Evolutionary conservation across 2,888 invertebrate species (phyloP).

Genomic region (Trachelus iudaicus): DNA sequence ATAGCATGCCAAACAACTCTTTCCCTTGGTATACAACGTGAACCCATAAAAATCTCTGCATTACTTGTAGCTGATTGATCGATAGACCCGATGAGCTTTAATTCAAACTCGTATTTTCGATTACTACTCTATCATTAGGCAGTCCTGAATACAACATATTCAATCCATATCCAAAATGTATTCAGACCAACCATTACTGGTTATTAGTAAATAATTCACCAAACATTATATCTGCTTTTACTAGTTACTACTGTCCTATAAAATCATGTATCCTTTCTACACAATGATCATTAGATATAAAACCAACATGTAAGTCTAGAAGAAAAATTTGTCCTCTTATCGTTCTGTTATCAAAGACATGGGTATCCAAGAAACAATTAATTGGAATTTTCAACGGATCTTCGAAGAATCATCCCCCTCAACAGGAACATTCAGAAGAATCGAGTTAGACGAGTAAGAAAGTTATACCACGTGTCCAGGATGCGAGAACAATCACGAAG

Average conservation of each 20-base stretch:
- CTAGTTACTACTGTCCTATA: not conserved
- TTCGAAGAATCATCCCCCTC: not conserved
- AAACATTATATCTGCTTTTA: not conserved
- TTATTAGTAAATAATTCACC: not conserved
- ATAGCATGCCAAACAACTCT: constrained; percentile 40
- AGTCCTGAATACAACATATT: not conserved
- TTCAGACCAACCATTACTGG: not conserved
- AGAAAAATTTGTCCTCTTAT: not conserved
- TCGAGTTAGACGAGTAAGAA: not conserved
- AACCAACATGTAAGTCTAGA: not conserved
- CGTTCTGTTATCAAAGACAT: not conserved
- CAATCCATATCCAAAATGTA: not conserved
- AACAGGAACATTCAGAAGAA: not conserved
- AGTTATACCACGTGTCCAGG: not conserved
- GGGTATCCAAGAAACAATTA: not conserved
- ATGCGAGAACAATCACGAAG: not conserved
- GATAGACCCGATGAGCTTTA: constrained; percentile 33
- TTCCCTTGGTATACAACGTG: constrained; percentile 42
- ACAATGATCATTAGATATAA: not conserved
- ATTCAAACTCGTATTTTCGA: constrained; percentile 13
- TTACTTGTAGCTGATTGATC: constrained; percentile 52
- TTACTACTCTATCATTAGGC: not conserved
- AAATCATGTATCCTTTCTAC: not conserved
- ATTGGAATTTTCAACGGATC: not conserved
- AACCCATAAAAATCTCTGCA: constrained; percentile 48